Evolutionary conservation across 2,797 vertebrate species (phyloP).

Genomic region (Onychomys leucogaster): DNA sequence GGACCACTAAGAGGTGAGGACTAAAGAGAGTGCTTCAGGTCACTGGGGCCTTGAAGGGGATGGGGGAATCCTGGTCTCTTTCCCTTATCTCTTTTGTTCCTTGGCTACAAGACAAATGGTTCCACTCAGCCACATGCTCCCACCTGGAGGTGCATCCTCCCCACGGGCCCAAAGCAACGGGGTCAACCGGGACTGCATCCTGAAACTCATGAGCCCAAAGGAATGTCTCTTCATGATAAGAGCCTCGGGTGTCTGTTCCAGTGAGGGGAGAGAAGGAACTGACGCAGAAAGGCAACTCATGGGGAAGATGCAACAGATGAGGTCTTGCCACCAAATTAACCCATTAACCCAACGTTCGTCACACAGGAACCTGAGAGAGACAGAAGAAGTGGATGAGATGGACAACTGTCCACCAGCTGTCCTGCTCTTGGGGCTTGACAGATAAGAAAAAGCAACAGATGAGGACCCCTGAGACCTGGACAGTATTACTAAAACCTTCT

Average conservation of each 20-base stretch:
- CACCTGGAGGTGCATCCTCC: background rate
- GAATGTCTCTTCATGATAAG: background rate
- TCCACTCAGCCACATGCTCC: background rate
- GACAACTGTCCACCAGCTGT: rapidly evolving
- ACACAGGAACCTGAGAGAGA: background rate
- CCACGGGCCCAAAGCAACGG: background rate
- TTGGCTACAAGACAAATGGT: background rate
- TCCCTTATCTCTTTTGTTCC: background rate
- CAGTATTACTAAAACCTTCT: background rate
- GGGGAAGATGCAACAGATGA: rapidly evolving
- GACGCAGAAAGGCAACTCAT: background rate
- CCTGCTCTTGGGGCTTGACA: background rate
- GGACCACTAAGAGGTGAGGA: background rate
- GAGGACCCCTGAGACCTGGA: background rate
- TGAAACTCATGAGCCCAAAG: background rate
- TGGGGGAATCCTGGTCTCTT: background rate
- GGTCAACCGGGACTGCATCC: background rate
- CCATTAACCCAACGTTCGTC: rapidly evolving
- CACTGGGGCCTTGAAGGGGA: background rate
- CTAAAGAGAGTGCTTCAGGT: background rate
- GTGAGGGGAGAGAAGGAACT: background rate
- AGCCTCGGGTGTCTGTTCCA: background rate
- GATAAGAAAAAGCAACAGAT: rapidly evolving
- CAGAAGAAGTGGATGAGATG: rapidly evolving
- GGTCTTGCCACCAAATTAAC: background rate